Evolutionary conservation across 2,113 vertebrate species (phyloP).

Genomic region (Candoia aspera): DNA sequence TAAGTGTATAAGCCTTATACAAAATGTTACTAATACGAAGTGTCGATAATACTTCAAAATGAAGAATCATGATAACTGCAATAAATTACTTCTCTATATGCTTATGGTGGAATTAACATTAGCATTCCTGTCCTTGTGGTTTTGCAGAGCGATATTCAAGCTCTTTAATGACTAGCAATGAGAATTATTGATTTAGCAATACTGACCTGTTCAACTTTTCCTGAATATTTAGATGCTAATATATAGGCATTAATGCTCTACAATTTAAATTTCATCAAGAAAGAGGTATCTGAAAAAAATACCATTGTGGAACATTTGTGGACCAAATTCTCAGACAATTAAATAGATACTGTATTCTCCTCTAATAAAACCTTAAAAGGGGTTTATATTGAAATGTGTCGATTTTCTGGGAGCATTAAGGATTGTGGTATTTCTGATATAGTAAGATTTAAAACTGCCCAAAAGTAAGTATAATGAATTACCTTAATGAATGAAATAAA

Average conservation of each 20-base stretch:
- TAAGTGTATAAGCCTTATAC: background rate
- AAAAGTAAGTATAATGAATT: conserved; percentile 50
- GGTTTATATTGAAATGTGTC: conserved; percentile 67
- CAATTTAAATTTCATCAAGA: conserved; percentile 68
- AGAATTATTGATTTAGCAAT: conserved; percentile 77
- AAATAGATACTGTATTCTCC: conserved; percentile 65
- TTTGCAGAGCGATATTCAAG: conserved; percentile 77
- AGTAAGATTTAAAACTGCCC: conserved; percentile 42
- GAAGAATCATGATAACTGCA: conserved; percentile 59
- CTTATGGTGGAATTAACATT: conserved; percentile 75
- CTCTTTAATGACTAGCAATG: conserved; percentile 77
- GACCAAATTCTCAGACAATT: conserved; percentile 66
- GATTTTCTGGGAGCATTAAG: conserved; percentile 44
- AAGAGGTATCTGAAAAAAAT: conserved; percentile 61
- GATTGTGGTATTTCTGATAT: conserved; percentile 50
- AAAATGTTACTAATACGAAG: conserved; percentile 38
- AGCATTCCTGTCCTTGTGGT: conserved; percentile 76
- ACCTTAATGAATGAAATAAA: conserved; percentile 54
- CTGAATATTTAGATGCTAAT: conserved; percentile 63
- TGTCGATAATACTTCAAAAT: conserved; percentile 64
- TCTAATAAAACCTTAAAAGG: conserved; percentile 63
- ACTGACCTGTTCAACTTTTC: conserved; percentile 70
- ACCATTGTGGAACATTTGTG: conserved; percentile 61
- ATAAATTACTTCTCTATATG: conserved; percentile 75
- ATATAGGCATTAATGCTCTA: conserved; percentile 63